Evolutionary conservation across 2,797 vertebrate genomes (phyloP), one percentile per base, ranked within the genome.

Genomic region (Taeniopygia guttata): DNA sequence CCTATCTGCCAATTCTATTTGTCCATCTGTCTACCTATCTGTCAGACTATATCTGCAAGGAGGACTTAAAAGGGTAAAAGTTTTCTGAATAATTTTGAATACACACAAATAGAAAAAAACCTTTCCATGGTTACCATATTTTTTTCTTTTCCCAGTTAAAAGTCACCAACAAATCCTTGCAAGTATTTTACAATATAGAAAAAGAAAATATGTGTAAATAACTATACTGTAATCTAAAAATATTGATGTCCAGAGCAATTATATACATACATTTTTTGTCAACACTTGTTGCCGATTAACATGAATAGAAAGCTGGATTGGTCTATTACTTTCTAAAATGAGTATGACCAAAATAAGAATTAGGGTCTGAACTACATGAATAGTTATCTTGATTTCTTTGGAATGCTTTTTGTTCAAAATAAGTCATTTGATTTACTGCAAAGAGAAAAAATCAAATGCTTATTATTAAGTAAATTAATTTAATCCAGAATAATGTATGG

Each of bases 11-110:
- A 93, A 49, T 82, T 95, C 38, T 76, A 18, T 89, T 95, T 91
- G 69, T 87, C 93, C 86, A 89, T 93, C 86, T 94, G 86, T 88
- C 90, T 82, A 87, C 58, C 80, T 94, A 51, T 90, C 66, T 93
- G 84, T 86, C 63, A 64, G 38, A 82, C 14, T 49, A 5, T 56
- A 77, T 70, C 66, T 81, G 9, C n/a, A 94, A 91, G 30, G 60
- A 59, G 30, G 21, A 15, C 26, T 89, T 82, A 82, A 69, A 95
- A 90, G 42, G 7, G 22, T 68, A 55, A 59, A 55, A 67, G 23
- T 84, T 83, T 73, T 69, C 30, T 62, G 32, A 86, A 81, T 49
- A 72, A 70, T 48, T 93, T 55, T 87, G 73, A 88, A 76, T 34
- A 21, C 3, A 23, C 4, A 64, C 9, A 73, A 85, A 58, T 36